These are phyloP conservation scores for Sarcophaga rosellei DNA, from an alignment of 2,888 invertebrate genomes.

Conservation along the genomic window DNA sequence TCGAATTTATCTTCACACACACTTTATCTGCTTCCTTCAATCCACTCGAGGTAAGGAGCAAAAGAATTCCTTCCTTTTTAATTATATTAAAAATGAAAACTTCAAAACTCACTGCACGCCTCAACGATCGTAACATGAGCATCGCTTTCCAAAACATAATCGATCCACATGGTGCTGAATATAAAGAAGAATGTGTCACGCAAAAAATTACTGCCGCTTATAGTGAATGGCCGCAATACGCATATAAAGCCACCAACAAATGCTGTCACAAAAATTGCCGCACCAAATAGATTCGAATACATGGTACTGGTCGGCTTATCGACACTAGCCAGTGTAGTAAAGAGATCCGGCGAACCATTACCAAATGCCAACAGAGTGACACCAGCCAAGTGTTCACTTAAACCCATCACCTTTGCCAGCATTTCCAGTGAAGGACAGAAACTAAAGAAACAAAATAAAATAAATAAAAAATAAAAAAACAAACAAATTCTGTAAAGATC, in stretches of 20 bases:
- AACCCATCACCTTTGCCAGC: slow-evolving; percentile 80
- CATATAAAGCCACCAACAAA: slow-evolving; percentile 84
- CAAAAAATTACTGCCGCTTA: slow-evolving; percentile 69
- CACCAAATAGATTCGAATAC: slow-evolving; percentile 82
- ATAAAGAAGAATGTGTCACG: slow-evolving; percentile 73
- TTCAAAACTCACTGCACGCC: slow-evolving; percentile 67
- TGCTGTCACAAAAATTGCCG: slow-evolving; percentile 85
- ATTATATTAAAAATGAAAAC: background rate
- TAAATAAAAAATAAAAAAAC: background rate
- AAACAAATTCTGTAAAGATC: no score
- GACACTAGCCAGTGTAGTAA: slow-evolving; percentile 83
- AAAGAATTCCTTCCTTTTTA: background rate
- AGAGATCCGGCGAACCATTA: slow-evolving; percentile 87
- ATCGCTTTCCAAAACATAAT: slow-evolving; percentile 69
- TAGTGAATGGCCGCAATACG: slow-evolving; percentile 82
- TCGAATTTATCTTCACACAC: no score
- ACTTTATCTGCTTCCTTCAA: no score
- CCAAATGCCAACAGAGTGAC: slow-evolving; percentile 87
- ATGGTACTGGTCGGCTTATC: slow-evolving; percentile 79
- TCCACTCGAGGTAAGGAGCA: no score
- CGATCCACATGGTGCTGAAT: slow-evolving; percentile 70
- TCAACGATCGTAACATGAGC: slow-evolving; percentile 67
- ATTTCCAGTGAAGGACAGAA: slow-evolving; percentile 83
- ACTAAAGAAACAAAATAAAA: slow-evolving; percentile 74
- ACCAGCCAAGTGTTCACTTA: slow-evolving; percentile 84